Percentiles rank a stretch among this genome's conserved stretches.
These are phyloP conservation scores for Meta bourneti DNA, from an alignment of 2,888 invertebrate genomes.

Conservation along the genomic window DNA sequence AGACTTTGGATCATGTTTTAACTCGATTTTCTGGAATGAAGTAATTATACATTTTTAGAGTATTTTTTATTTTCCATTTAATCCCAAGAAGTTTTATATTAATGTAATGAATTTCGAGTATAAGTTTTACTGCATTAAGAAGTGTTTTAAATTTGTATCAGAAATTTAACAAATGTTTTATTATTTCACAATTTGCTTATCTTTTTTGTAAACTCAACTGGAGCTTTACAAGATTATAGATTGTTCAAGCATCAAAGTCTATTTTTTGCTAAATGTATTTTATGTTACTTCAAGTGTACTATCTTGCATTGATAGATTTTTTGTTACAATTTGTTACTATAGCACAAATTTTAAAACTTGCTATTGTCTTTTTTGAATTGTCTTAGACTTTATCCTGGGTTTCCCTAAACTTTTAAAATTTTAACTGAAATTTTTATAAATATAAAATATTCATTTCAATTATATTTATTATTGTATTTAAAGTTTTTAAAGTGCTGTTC, in stretches of 20 bases:
- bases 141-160: no score
- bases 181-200: no score
- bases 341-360: not conserved
- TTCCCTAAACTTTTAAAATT: no score
- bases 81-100: not conserved
- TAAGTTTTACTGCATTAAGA: not conserved
- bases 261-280: not conserved
- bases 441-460: not conserved
- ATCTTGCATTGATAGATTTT: not conserved
- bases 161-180: no score
- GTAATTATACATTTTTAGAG: constrained; percentile 14
- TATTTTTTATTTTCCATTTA: not conserved
- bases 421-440: not conserved
- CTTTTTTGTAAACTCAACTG: no score
- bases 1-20: constrained; percentile 31
- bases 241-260: no score
- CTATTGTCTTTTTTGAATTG: no score
- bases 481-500: not conserved
- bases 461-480: not conserved
- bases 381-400: no score
- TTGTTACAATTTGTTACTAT: no score
- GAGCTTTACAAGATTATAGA: no score
- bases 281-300: not conserved
- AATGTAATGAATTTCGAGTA: not conserved
- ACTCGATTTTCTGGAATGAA: constrained; percentile 27